Evolutionary conservation across 1,140 invertebrate species (phyloP), one percentile per base, ranked within the genome.

Genomic region (Drosophila navojoa): DNA sequence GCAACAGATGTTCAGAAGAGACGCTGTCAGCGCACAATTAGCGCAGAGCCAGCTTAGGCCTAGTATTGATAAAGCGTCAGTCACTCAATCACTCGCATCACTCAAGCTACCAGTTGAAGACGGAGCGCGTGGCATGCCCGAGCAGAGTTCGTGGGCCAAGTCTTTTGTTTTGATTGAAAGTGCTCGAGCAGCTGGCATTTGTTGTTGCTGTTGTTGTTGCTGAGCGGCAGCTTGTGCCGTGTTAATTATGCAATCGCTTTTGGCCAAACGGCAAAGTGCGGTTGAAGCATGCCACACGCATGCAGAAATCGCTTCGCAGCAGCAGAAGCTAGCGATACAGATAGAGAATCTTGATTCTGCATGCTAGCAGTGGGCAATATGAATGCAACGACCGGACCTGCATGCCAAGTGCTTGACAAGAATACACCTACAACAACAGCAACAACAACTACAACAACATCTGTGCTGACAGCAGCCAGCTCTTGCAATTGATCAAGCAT

Each of bases 1-100:
- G 77, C 79, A 82, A 71, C 81, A 85, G 81, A 86, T 86, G 81
- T 81, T 85, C 75, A 45, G 66, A 49, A 64, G 59, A 72, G 10
- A 11, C n/a, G 70, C 27, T 63, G 47, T 40, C 52, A 42, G 25
- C 57, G 27, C 40, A 53, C 62, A 72, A 66, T 72, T 67, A 72
- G 62, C 55, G 47, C 70, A 60, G 38, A 40, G 40, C 35, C 15
- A 5, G n/a, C 42, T 40, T 53, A 40, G 50, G 29, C 15, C 62
- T 58, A 42, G 22, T 74, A 50, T 53, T 66, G 67, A 71, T 67
- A 53, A 54, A 58, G 27, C 57, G 69, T 69, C 71, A 76, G 64
- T 71, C 67, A 78, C 15, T 77, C 47, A 72, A 40, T 73, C 60
- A 67, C 47, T 45, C 42, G 42, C 42, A 45, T 45, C 42, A 45